Conservation (phyloP, 2,888 invertebrate genomes). For the Drosophila anceps region DNA sequence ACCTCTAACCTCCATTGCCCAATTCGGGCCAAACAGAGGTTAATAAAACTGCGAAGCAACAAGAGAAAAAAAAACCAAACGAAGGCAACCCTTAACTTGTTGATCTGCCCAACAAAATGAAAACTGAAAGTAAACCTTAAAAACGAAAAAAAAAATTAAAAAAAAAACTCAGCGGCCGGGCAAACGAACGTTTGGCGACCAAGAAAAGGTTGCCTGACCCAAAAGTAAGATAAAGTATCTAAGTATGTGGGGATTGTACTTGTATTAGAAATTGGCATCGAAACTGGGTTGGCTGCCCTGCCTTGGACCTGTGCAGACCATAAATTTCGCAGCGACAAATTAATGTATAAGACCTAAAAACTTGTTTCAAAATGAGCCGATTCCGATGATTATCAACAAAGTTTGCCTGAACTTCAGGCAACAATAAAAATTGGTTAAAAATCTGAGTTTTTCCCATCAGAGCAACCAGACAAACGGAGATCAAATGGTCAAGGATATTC, state of each 20-base stretch:
- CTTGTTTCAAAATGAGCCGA: conserved; percentile 51
- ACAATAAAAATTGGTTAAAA: conserved; percentile 54
- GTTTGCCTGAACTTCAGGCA: conserved; percentile 8
- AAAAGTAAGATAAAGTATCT: conserved; percentile 23
- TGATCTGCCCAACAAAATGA: conserved; percentile 71
- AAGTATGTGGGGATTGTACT: conserved; percentile 21
- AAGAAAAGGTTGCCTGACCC: conserved; percentile 35
- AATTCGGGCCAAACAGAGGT: conserved; percentile 75
- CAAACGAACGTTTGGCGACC: conserved; percentile 26
- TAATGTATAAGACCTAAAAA: conserved; percentile 44
- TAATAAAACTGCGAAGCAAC: conserved; percentile 73
- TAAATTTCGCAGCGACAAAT: conserved; percentile 69
- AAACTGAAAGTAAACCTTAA: conserved; percentile 55
- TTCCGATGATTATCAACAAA: conserved; percentile 40
- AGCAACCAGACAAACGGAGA: conserved; percentile 63
- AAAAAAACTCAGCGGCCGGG: conserved; percentile 34
- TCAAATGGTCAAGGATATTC: conserved; percentile 84
- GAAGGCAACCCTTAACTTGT: conserved; percentile 83
- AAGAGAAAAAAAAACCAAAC: conserved; percentile 28
- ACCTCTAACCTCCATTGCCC: conserved; percentile 78
- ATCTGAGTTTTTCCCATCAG: conserved; percentile 68
- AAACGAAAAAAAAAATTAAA: conserved; percentile 14
- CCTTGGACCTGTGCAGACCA: conserved; percentile 64
- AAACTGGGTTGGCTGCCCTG: conserved; percentile 33
- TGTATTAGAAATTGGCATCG: conserved; percentile 6